phyloP scores from a whole-genome alignment of 2,113 vertebrate species.

The Azemiops feae region DNA sequence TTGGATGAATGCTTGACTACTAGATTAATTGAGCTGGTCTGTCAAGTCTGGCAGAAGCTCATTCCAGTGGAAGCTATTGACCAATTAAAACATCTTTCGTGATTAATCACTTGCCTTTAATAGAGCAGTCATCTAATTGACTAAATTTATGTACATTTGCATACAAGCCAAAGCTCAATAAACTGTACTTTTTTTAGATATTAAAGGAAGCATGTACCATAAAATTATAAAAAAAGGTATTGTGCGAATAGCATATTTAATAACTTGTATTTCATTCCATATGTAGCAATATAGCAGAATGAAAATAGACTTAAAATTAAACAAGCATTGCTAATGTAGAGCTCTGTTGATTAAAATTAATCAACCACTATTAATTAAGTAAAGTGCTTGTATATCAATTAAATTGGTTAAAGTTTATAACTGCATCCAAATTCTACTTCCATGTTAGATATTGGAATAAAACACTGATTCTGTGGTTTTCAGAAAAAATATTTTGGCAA shows the following conservation, averaged over 20 bases:
- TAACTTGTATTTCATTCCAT: background rate
- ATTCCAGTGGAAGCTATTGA: background rate
- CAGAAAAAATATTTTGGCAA: background rate
- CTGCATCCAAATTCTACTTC: background rate
- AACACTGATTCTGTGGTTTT: background rate
- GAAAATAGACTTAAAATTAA: background rate
- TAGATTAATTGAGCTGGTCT: conserved; percentile 2
- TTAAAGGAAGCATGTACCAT: background rate
- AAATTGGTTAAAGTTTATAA: background rate
- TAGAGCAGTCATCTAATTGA: background rate
- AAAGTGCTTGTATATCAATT: background rate
- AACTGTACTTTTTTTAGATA: background rate
- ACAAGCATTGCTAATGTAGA: background rate
- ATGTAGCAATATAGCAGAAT: background rate
- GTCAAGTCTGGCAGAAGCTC: background rate
- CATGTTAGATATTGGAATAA: background rate
- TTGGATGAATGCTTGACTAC: background rate
- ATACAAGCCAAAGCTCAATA: background rate
- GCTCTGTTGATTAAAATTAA: background rate
- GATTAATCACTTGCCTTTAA: conserved; percentile 7
- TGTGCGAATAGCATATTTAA: background rate
- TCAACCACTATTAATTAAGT: background rate
- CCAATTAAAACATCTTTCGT: background rate
- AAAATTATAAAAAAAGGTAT: background rate
- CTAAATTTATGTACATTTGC: conserved; percentile 6